phyloP scores from a whole-genome alignment of 2,113 vertebrate genomes.

The Cyphomyrus plagiostoma region DNA sequence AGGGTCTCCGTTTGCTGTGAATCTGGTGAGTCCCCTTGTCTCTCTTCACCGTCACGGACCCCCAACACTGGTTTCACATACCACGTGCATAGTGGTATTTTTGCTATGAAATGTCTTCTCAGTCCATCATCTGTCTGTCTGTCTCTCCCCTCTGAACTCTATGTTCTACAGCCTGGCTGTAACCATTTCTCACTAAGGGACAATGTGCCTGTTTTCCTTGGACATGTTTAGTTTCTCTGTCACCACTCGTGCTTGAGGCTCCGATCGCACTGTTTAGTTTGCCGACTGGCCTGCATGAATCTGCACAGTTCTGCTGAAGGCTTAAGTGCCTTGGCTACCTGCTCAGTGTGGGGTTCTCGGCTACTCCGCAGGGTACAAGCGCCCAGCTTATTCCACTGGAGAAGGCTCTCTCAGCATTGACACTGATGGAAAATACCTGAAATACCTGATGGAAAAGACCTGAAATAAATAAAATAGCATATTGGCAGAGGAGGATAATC shows the following conservation, averaged over 20 bases:
- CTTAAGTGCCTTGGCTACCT: neutral
- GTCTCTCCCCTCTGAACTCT: neutral
- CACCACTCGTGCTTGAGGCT: neutral
- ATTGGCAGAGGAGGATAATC: neutral
- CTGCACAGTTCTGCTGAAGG: neutral
- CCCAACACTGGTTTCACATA: neutral
- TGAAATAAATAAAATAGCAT: neutral
- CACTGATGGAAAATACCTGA: neutral
- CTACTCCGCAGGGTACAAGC: neutral
- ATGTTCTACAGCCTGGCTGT: neutral
- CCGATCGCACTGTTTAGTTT: neutral
- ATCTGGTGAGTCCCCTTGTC: constrained; percentile 53
- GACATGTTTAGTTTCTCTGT: neutral
- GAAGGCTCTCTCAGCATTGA: neutral
- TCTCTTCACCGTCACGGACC: constrained; percentile 28
- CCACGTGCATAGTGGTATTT: neutral
- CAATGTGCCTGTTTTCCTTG: neutral
- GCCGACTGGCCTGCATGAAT: neutral
- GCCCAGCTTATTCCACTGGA: neutral
- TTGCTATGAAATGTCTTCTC: neutral
- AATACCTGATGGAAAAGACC: neutral
- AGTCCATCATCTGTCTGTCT: neutral
- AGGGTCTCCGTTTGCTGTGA: constrained; percentile 62
- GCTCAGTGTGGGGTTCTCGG: neutral
- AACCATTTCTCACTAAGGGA: neutral